A percentile compares a stretch with the other conserved stretches of the same genome.
Evolutionary conservation across 2,113 vertebrate species (phyloP).

Genomic region (Melanerpes formicivorus): DNA sequence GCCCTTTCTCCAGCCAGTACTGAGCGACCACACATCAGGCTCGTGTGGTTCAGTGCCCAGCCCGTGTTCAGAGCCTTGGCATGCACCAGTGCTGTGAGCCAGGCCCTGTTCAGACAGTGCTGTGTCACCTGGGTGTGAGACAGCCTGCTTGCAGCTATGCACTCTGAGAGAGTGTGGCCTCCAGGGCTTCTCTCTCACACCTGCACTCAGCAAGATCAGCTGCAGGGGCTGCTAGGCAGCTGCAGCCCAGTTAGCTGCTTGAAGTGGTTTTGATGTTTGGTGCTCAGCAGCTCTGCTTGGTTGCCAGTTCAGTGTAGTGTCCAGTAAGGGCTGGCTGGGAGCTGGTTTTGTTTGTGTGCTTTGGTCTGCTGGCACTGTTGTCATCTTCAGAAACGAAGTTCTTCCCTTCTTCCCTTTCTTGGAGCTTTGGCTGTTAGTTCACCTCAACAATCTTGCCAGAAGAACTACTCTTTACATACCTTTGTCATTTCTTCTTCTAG

Average conservation of each 20-base stretch:
- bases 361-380: no score
- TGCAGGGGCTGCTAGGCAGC: background rate
- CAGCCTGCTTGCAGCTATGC: background rate
- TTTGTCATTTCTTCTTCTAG: no score
- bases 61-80: background rate
- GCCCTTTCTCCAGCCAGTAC: background rate
- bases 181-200: background rate
- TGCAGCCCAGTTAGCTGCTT: background rate
- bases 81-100: no score
- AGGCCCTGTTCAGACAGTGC: background rate
- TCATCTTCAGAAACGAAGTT: no score
- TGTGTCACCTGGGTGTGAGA: background rate
- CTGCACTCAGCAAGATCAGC: background rate
- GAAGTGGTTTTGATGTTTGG: background rate
- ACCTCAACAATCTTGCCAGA: no score
- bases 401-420: no score
- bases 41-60: background rate
- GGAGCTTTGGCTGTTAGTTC: no score
- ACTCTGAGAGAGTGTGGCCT: background rate
- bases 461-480: no score
- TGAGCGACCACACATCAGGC: background rate
- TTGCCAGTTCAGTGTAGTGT: no score
- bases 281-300: background rate
- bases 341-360: no score
- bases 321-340: no score